phyloP scores from a whole-genome alignment of 2,797 vertebrate genomes.

The Periophthalmus magnuspinnatus region DNA sequence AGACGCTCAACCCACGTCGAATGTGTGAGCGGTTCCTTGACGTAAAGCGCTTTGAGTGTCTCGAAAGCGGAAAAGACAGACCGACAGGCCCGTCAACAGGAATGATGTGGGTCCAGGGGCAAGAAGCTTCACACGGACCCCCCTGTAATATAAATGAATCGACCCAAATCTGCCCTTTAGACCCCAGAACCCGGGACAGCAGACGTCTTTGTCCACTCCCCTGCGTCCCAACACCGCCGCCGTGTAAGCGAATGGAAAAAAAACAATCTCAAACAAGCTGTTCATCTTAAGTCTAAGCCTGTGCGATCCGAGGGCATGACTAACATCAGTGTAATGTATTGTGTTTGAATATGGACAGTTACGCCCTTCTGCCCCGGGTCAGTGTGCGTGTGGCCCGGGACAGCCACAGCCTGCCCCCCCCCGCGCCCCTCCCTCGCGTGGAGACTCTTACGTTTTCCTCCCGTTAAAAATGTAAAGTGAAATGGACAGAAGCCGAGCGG shows the following conservation, averaged over 20 bases:
- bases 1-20: no score
- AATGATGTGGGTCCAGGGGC: no score
- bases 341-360: conserved; percentile 66
- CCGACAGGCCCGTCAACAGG: no score
- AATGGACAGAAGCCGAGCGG: conserved; percentile 25
- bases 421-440: neutral
- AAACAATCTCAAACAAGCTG: no score
- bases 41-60: no score
- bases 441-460: conserved; percentile 23
- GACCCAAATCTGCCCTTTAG: no score
- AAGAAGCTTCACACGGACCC: no score
- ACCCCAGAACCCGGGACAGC: no score
- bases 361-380: conserved; percentile 61
- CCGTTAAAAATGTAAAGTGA: conserved; percentile 36
- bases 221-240: neutral
- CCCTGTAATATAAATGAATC: no score
- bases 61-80: no score
- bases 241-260: neutral
- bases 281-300: conserved; percentile 32
- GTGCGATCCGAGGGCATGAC: conserved; percentile 63
- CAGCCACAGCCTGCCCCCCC: conserved; percentile 16
- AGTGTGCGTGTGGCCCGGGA: conserved; percentile 73
- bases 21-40: no score
- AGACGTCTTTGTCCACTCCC: no score
- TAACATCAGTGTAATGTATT: conserved; percentile 60